Conservation (phyloP, 2,113 vertebrate species). For the Ceyx margarethae region DNA sequence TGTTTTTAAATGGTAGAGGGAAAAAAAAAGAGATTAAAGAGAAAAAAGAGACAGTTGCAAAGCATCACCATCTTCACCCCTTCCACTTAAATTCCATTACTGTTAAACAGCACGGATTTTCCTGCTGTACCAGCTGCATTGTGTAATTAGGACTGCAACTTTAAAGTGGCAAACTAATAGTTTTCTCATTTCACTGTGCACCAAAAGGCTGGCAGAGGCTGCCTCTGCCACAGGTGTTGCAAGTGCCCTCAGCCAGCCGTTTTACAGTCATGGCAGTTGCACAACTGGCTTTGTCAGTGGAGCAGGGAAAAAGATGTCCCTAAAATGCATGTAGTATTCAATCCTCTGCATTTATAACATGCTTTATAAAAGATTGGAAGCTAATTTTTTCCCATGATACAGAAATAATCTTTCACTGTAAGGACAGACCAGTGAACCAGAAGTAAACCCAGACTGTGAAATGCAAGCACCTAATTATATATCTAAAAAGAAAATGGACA, state of each 20-base stretch:
- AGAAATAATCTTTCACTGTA: background rate
- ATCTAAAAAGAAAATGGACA: background rate
- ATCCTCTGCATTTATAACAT: background rate
- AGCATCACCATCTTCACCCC: background rate
- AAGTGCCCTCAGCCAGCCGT: background rate
- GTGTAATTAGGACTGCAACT: background rate
- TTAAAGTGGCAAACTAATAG: conserved; percentile 37
- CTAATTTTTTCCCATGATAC: background rate
- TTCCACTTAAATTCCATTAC: background rate
- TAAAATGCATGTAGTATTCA: background rate
- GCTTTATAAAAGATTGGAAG: background rate
- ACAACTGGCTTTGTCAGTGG: background rate
- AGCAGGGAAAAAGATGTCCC: conserved; percentile 21
- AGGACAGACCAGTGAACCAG: background rate
- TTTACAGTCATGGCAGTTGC: conserved; percentile 10
- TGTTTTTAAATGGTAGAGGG: background rate
- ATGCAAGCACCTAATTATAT: conserved; percentile 6
- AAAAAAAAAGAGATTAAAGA: background rate
- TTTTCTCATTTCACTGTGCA: conserved; percentile 13
- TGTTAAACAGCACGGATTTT: background rate
- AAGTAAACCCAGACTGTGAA: conserved; percentile 27
- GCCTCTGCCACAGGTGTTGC: conserved; percentile 40
- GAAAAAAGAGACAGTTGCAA: background rate
- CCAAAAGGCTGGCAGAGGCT: conserved; percentile 9
- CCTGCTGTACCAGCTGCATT: conserved; percentile 31